Evolutionary conservation across 2,888 invertebrate species (phyloP).

Genomic region (Ctenicera cuprea): DNA sequence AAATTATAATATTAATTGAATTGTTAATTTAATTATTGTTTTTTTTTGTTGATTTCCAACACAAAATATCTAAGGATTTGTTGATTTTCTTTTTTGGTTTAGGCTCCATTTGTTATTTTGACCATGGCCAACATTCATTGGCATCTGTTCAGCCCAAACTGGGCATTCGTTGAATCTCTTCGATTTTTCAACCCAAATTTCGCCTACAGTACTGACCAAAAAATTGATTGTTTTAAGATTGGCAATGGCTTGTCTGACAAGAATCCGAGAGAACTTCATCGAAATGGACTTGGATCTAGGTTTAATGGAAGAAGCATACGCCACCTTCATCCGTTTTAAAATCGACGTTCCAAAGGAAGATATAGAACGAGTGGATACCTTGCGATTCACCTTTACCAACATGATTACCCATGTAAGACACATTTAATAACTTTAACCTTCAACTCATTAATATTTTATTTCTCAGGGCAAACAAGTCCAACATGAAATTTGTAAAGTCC

Average conservation of each 20-base stretch:
- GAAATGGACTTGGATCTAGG: conserved; percentile 86
- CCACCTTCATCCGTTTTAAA: conserved; percentile 79
- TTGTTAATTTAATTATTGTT: too few relatives aligned
- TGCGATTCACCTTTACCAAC: conserved; percentile 85
- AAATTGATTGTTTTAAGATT: conserved; percentile 76
- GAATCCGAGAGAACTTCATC: conserved; percentile 86
- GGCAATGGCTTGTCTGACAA: conserved; percentile 86
- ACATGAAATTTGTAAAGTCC: conserved; percentile 82
- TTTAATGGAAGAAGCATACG: conserved; percentile 88
- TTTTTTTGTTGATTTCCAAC: too few relatives aligned
- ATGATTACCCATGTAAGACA: conserved; percentile 82
- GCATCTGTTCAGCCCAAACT: too few relatives aligned
- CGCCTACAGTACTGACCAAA: too few relatives aligned
- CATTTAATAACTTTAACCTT: not conserved
- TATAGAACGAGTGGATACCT: conserved; percentile 84
- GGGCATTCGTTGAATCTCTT: too few relatives aligned
- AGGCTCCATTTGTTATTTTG: too few relatives aligned
- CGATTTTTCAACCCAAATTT: too few relatives aligned
- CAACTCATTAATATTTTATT: conserved; percentile 4
- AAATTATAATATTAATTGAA: too few relatives aligned
- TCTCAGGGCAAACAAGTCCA: conserved; percentile 30
- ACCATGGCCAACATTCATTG: too few relatives aligned
- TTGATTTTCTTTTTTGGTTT: too few relatives aligned
- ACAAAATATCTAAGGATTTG: too few relatives aligned
- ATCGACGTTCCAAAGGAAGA: conserved; percentile 86